Evolutionary conservation across 2,113 vertebrate species (phyloP).

Genomic region (Plectropomus leopardus): DNA sequence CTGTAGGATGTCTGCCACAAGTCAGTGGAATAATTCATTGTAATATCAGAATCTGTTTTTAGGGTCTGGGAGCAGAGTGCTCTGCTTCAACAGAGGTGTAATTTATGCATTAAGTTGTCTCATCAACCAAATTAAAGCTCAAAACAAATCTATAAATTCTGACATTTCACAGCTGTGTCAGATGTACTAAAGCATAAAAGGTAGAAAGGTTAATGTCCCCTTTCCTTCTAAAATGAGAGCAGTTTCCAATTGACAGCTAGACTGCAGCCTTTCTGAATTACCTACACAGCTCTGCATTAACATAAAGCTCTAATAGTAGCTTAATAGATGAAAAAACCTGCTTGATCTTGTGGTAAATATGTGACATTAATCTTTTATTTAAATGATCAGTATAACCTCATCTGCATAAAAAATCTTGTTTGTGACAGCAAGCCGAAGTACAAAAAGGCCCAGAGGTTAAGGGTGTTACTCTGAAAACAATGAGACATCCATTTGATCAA

Average conservation of each 20-base stretch:
- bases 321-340: slow-evolving; percentile 25
- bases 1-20: slow-evolving; percentile 68
- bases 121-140: slow-evolving; percentile 56
- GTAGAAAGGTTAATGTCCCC: slow-evolving; percentile 52
- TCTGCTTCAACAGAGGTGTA: slow-evolving; percentile 54
- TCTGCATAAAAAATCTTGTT: slow-evolving; percentile 46
- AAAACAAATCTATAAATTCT: slow-evolving; percentile 46
- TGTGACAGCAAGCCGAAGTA: slow-evolving; percentile 54
- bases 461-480: slow-evolving; percentile 82
- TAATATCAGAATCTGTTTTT: slow-evolving; percentile 73
- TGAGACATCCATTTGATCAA: slow-evolving; percentile 81
- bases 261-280: slow-evolving; percentile 21
- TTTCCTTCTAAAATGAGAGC: slow-evolving; percentile 50
- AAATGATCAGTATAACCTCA: slow-evolving; percentile 69
- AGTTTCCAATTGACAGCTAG: slow-evolving; percentile 20
- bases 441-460: slow-evolving; percentile 81
- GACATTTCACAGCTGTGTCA: slow-evolving; percentile 40
- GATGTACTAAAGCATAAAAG: slow-evolving; percentile 35
- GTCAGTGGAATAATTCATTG: slow-evolving; percentile 74
- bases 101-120: slow-evolving; percentile 65
- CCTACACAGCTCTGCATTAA: slow-evolving; percentile 38
- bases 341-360: slow-evolving; percentile 46
- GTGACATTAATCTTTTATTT: slow-evolving; percentile 57
- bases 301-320: slow-evolving; percentile 48
- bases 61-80: slow-evolving; percentile 40